Evolutionary conservation across 1,140 invertebrate species (phyloP), one percentile per base, ranked within the genome.

Genomic region (Microvelia longipes): DNA sequence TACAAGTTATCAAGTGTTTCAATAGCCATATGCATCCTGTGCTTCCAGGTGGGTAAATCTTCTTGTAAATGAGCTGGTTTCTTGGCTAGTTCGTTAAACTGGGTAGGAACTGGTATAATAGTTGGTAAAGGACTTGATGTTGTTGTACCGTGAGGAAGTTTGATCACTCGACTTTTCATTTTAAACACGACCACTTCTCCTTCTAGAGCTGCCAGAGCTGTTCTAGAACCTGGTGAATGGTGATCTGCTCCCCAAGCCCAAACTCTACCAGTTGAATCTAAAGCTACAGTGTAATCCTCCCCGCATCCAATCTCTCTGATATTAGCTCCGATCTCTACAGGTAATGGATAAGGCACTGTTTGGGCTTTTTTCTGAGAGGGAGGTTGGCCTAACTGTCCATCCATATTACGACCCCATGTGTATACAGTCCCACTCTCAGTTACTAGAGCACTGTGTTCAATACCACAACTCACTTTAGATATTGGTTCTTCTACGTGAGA

Each of bases 351-450:
- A 14, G 72, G 25, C 1, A 83, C 76, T 73, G 83, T 82, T 70
- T 82, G 72, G 15, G 71, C 82, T 28, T 68, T 67, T 60, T 72
- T 63, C 29, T 28, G 2, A 1, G 68, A 50, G 11, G 79, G 81
- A 60, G 84, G 83, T 71, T 84, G 84, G n/a, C 88, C 88, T 69
- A 89, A 77, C 77, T 90, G 88, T 19, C 86, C 88, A 76, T 89
- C 87, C 24, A 86, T 76, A 78, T 88, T 89, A 61, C 84, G 79
- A 29, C 89, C 89, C 87, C 88, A 90, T 0, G 83, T 82, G 74
- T 86, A 90, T 1, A 89, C 78, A 29, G 81, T 82, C 19, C 87
- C 87, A 73, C 85, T 82, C 66, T 82, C 81, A 1, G 87, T 88
- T 29, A 90, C 73, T n/a, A 89, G 73, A 19, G 84, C 81, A 66